Evolutionary conservation across 2,797 vertebrate genomes (phyloP), one percentile per base, ranked within the genome.

Genomic region (Acipenser ruthenus): DNA sequence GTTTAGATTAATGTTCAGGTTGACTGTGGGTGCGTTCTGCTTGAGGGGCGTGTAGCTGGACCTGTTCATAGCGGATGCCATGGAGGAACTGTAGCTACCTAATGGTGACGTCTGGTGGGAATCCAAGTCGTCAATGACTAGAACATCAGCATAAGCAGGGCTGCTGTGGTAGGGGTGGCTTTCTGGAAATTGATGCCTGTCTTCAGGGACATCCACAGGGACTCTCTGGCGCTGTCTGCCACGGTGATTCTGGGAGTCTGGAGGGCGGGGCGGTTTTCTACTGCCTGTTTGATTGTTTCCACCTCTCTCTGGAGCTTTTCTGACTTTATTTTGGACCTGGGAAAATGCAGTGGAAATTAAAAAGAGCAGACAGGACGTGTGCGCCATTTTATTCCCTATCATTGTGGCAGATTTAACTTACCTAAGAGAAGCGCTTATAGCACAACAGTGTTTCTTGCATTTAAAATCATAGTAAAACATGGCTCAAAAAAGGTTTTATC

Each of bases 1-100:
- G 47, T 65, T 77, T 1, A 81, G 69, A 18, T 60, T 73, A 68
- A 72, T 73, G 60, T 77, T 80, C 67, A 77, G 47, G 68, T 83
- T 75, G 68, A 77, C 15, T 9, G 68, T 37, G 0, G 78, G 64
- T 58, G 74, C 37, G 52, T n/a, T 55, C 56, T 37, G 6, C 9
- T 6, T 4, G 63, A 60, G 52, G 65, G 37, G 56, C 68, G 70
- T 63, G 68, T 18, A 10, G 47, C 51, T 52, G 68, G 12, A 37
- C 49, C 49, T 9, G 47, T 37, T 48, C 4, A 18, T 6, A n/a
- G 62, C 11, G 4, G 68, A 49, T 62, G 65, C 63, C 11, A 49
- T 56, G n/a, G 65, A 62, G 6, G 49, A 62, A 49, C 67, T 65
- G n/a, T 50, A 52, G 1, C 47, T 60, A 11, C 12, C 49, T 6